phyloP scores from a whole-genome alignment of 2,888 invertebrate species.

The Plagodis dolabraria region DNA sequence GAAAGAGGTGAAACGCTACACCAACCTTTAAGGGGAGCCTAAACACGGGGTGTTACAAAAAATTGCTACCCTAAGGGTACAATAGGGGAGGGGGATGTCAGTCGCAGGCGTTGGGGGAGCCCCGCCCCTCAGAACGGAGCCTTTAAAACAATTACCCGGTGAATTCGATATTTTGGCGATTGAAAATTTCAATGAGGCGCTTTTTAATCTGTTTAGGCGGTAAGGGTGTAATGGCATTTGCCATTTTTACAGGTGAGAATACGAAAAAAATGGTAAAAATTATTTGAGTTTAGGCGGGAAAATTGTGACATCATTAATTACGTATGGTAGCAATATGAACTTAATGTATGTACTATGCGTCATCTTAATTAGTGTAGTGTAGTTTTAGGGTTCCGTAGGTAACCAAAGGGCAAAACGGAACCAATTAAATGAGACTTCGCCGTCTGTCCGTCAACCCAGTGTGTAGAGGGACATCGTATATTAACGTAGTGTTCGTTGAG shows the following conservation, averaged over 20 bases:
- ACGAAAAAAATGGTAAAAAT: no score
- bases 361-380: no score
- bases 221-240: conserved; percentile 15
- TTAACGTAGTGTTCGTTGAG: not conserved
- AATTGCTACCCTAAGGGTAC: conserved; percentile 65
- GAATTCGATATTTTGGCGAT: conserved; percentile 30
- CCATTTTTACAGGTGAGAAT: conserved; percentile 1
- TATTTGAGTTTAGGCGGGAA: no score
- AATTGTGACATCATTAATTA: no score
- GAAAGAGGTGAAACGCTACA: conserved; percentile 19
- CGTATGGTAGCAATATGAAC: no score
- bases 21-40: conserved; percentile 21
- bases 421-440: not conserved
- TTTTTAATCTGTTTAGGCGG: conserved; percentile 37
- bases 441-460: no score
- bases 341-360: no score
- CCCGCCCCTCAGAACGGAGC: conserved; percentile 47
- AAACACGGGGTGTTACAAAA: conserved; percentile 71
- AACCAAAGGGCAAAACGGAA: no score
- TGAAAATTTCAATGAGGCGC: conserved; percentile 16
- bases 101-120: conserved; percentile 52
- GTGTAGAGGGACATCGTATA: not conserved
- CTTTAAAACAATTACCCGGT: conserved; percentile 66
- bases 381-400: no score
- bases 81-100: conserved; percentile 62